Evolutionary conservation across 2,113 vertebrate species (phyloP).

Genomic region (Paracanthobrama guichenoti): DNA sequence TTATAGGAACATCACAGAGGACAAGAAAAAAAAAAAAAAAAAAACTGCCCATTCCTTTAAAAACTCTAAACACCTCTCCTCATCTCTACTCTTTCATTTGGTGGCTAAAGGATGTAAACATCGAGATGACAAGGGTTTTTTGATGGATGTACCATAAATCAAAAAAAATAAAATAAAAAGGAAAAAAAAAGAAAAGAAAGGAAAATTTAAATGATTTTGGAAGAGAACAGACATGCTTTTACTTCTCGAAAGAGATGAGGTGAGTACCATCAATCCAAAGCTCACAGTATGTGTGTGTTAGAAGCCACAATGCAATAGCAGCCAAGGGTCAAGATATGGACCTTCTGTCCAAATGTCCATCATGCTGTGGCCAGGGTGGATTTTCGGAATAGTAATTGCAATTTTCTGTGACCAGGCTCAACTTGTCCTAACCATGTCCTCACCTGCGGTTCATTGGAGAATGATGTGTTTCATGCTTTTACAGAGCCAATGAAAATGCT

Average conservation of each 20-base stretch:
- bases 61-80: conserved; percentile 37
- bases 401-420: conserved; percentile 20
- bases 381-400: conserved; percentile 24
- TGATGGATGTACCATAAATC: not conserved
- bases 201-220: conserved; percentile 14
- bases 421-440: conserved; percentile 21
- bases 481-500: conserved; percentile 24
- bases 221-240: conserved; percentile 13
- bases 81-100: conserved; percentile 29
- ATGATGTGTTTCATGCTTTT: conserved; percentile 20
- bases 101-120: conserved; percentile 32
- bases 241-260: not conserved
- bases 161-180: too few relatives aligned
- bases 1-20: too few relatives aligned
- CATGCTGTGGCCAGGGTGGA: conserved; percentile 1
- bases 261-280: not conserved
- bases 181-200: too few relatives aligned
- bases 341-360: not conserved
- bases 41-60: not conserved
- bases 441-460: conserved; percentile 23
- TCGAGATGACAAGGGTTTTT: not conserved
- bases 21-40: too few relatives aligned
- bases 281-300: conserved; percentile 24
- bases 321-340: not conserved
- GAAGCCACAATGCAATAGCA: not conserved